Evolutionary conservation across 2,113 vertebrate genomes (phyloP), one percentile per base, ranked within the genome.

Genomic region (Sporophila hypoxantha): DNA sequence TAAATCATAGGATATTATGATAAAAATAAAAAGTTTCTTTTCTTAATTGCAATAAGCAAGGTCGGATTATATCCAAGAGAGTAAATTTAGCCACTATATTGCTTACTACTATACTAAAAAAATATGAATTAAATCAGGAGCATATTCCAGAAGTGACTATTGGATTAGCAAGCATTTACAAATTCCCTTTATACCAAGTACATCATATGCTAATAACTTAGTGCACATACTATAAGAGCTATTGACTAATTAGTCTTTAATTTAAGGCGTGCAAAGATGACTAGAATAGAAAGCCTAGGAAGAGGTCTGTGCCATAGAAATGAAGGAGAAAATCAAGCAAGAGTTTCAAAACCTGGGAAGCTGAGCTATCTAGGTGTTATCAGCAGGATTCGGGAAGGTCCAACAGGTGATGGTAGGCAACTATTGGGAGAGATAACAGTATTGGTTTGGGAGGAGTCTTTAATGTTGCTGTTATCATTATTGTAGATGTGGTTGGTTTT

Each of bases 101-200:
- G 47, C n/a, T 59, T 68, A 47, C 23, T 62, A 39, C 25, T 71
- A 21, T 71, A 64, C 30, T 88, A 89, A 92, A 88, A 78, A 92
- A 92, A 79, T 4, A 68, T 44, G 16, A 90, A 93, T 73, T 91
- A 90, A 78, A 41, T 91, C 42, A 76, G 62, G 37, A 92, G 46
- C 44, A 32, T 90, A 56, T 89, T 75, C 82, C n/a, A 36, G 60
- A 80, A 90, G 9, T 76, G 36, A 66, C n/a, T 64, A 29, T 13
- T 87, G 17, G 41, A n/a, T 83, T 92, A 91, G 11, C 55, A 84
- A 49, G 59, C 34, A 47, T 87, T 90, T 59, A 23, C 69, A 94
- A 91, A 91, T 92, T 67, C 25, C 27, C 25, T 5, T 92, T 70
- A 5, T 76, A 70, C 44, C 42, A 76, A 85, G 14, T 41, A 90